Percentiles rank a stretch among this genome's conserved stretches.
Conservation (phyloP, 2,888 invertebrate species). For the Brachycybe producta region DNA sequence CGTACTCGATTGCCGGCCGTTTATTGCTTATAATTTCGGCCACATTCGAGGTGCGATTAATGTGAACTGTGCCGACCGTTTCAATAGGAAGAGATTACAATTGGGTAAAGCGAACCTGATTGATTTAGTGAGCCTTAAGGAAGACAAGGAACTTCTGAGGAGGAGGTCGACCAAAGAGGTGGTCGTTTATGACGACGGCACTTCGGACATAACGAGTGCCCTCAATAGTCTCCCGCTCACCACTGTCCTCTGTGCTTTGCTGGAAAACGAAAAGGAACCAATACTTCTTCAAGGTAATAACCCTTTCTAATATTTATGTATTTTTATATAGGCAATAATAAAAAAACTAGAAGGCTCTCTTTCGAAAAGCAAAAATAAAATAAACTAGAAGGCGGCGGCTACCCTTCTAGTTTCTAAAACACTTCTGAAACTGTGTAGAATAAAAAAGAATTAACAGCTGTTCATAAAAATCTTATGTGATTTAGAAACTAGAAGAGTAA, state of each 20-base stretch:
- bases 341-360: background rate
- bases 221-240: slow-evolving; percentile 44
- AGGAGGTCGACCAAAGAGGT: slow-evolving; percentile 46
- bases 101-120: slow-evolving; percentile 51
- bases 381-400: too few relatives aligned
- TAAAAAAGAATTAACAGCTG: too few relatives aligned
- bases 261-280: slow-evolving; percentile 52
- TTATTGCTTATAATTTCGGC: slow-evolving; percentile 53
- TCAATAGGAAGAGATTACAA: slow-evolving; percentile 51
- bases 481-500: too few relatives aligned
- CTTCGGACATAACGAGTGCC: slow-evolving; percentile 17
- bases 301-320: background rate
- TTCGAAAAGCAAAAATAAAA: too few relatives aligned
- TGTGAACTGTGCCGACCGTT: slow-evolving; percentile 55
- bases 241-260: slow-evolving; percentile 49
- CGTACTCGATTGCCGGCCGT: slow-evolving; percentile 52
- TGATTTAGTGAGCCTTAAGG: slow-evolving; percentile 49
- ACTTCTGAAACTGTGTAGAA: too few relatives aligned
- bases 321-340: background rate
- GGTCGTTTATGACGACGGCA: slow-evolving; percentile 51
- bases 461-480: too few relatives aligned
- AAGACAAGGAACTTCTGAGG: slow-evolving; percentile 48
- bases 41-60: slow-evolving; percentile 56
- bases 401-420: too few relatives aligned
- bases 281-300: slow-evolving; percentile 51